Percentiles rank a stretch among this genome's conserved stretches.
Conservation (phyloP, 2,888 invertebrate genomes). For the Melanophora roralis region DNA sequence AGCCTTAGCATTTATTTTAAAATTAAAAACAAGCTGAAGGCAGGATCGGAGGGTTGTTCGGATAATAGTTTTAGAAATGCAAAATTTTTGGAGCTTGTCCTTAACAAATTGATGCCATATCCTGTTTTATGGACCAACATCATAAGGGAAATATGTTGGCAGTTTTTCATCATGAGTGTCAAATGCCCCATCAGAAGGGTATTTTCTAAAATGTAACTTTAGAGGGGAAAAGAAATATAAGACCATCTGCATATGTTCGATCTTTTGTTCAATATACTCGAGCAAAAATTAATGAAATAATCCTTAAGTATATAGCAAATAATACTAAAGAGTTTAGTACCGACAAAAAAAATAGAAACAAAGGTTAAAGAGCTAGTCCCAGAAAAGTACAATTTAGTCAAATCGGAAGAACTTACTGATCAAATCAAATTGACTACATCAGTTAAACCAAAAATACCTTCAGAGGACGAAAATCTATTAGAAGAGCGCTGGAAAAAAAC, state of each 20-base stretch:
- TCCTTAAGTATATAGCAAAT: not conserved
- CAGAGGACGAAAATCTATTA: not conserved
- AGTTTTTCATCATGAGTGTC: not conserved
- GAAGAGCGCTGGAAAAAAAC: not conserved
- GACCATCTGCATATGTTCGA: not conserved
- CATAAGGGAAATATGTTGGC: not conserved
- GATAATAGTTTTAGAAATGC: not conserved
- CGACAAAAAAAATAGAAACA: too few species aligned
- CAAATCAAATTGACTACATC: too few species aligned
- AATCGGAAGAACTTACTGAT: too few species aligned
- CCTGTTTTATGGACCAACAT: not conserved
- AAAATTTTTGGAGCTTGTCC: not conserved
- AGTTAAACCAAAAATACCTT: too few species aligned
- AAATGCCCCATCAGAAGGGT: not conserved
- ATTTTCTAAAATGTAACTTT: not conserved
- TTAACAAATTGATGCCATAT: constrained; percentile 2
- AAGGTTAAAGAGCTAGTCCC: too few species aligned
- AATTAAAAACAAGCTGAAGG: not conserved
- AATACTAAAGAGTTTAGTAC: not conserved
- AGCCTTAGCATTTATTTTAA: not conserved
- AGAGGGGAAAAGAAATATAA: not conserved
- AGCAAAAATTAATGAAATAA: not conserved
- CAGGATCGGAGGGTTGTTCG: not conserved
- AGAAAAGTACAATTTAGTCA: too few species aligned
- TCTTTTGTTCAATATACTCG: not conserved